Conservation (phyloP, 1,140 invertebrate species). For the Euglossa dilemma region DNA sequence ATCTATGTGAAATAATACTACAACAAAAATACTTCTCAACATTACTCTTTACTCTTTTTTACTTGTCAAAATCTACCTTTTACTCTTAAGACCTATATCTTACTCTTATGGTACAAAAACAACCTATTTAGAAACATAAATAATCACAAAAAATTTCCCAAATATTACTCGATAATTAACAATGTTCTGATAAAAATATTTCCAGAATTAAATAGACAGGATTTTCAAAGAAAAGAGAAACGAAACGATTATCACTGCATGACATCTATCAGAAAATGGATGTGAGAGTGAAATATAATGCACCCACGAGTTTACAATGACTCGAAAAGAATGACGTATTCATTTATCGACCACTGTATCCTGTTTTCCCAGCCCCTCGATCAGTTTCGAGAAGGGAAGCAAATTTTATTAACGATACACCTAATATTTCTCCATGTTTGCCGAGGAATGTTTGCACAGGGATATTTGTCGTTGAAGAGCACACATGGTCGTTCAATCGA, state of each 20-base stretch:
- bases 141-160: no score
- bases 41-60: no score
- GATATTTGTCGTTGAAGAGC: background rate
- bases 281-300: background rate
- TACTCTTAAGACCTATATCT: no score
- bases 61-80: no score
- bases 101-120: no score
- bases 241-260: no score
- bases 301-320: background rate
- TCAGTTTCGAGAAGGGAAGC: background rate
- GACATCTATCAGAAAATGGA: background rate
- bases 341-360: conserved; percentile 1
- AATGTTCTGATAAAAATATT: no score
- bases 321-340: background rate
- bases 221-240: background rate
- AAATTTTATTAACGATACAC: conserved; percentile 25
- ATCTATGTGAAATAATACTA: no score
- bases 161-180: no score
- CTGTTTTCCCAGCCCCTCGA: background rate
- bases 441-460: background rate
- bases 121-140: no score
- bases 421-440: conserved; percentile 18
- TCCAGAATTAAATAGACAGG: no score
- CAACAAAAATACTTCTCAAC: no score
- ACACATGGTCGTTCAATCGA: background rate